Evolutionary conservation across 2,888 invertebrate species (phyloP).

Genomic region (Aphidius colemani): DNA sequence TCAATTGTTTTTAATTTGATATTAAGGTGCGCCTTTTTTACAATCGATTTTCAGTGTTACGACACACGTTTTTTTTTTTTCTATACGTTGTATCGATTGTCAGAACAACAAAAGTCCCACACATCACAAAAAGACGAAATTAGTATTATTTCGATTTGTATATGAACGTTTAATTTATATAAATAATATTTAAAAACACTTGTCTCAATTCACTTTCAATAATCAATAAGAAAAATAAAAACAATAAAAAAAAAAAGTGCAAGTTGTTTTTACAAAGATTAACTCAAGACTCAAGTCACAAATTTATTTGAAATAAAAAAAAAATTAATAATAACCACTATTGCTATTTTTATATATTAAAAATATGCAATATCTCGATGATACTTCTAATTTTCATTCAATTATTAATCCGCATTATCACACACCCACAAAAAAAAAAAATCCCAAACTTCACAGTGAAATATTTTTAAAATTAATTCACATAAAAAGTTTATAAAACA

Average conservation of each 20-base stretch:
- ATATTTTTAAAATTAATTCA: no score
- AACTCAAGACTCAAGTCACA: background rate
- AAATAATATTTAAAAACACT: background rate
- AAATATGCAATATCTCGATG: background rate
- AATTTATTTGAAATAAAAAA: background rate
- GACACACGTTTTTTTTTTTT: conserved; percentile 10
- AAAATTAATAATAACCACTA: no score
- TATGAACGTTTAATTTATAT: background rate
- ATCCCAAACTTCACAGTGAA: no score
- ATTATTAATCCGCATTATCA: no score
- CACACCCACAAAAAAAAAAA: no score
- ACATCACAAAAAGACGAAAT: background rate
- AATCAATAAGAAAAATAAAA: background rate
- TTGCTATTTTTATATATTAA: background rate
- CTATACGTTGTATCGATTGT: conserved; percentile 41
- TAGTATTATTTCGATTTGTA: background rate
- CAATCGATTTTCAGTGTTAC: conserved; percentile 13
- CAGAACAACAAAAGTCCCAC: conserved; percentile 42
- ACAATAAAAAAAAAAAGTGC: conserved; percentile 3
- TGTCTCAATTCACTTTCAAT: conserved; percentile 21
- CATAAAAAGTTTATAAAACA: no score
- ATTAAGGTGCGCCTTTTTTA: background rate
- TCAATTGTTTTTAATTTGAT: conserved; percentile 5
- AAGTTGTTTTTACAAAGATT: background rate
- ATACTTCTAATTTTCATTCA: background rate